Percentiles rank a stretch among this genome's conserved stretches.
These are phyloP conservation scores for Bicyclus anynana DNA, from an alignment of 1,140 invertebrate species.

Conservation along the genomic window DNA sequence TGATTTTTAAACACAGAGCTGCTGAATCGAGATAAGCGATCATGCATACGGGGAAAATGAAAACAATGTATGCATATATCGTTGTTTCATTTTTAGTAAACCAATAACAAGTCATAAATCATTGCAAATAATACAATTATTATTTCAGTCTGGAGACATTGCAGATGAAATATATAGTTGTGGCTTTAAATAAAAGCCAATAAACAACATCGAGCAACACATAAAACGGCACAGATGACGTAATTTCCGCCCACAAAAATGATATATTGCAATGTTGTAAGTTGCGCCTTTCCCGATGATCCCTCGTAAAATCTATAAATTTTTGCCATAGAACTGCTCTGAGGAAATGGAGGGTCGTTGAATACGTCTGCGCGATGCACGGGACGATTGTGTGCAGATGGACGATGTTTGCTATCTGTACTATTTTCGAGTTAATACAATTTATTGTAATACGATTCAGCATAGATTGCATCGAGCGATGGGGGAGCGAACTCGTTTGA, in stretches of 20 bases:
- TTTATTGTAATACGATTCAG: constrained; percentile 78
- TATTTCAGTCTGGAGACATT: constrained; percentile 1
- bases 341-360: constrained; percentile 61
- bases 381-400: constrained; percentile 72
- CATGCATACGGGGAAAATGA: not conserved
- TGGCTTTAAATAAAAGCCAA: constrained; percentile 28
- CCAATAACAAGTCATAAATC: not conserved
- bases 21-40: constrained; percentile 35
- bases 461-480: constrained; percentile 74
- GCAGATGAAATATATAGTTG: constrained; percentile 6
- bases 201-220: constrained; percentile 46
- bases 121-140: not conserved
- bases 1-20: constrained; percentile 46
- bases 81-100: constrained; percentile 8
- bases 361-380: constrained; percentile 40
- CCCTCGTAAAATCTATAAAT: constrained; percentile 75
- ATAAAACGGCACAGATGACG: constrained; percentile 58
- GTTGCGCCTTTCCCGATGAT: constrained; percentile 63
- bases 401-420: constrained; percentile 74
- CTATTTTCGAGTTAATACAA: constrained; percentile 77
- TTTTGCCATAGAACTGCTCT: constrained; percentile 45
- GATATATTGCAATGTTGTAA: constrained; percentile 67
- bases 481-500: constrained; percentile 75
- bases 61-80: constrained; percentile 3
- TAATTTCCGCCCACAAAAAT: constrained; percentile 68